Conservation (phyloP, 2,888 invertebrate genomes). For the Campoplex nolae region DNA sequence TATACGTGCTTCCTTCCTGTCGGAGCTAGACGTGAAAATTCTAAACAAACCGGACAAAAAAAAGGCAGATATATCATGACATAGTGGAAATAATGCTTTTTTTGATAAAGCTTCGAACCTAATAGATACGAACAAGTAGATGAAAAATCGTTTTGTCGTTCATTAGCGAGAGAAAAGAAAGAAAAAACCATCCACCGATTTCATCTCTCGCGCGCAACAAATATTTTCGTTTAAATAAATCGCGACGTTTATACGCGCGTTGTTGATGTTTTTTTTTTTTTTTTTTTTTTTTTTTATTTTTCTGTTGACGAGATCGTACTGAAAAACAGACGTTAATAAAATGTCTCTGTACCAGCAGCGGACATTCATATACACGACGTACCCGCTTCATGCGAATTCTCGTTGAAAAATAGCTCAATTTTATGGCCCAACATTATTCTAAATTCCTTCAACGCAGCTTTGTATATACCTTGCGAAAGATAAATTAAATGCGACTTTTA, state of each 20-base stretch:
- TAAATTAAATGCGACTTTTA: too few species aligned
- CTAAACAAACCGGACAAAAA: too few species aligned
- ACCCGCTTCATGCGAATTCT: neutral
- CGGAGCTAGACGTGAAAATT: too few species aligned
- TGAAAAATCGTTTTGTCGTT: too few species aligned
- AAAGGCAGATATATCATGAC: too few species aligned
- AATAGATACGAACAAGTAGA: too few species aligned
- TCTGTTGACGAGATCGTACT: neutral
- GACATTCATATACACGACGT: neutral
- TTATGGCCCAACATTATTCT: neutral
- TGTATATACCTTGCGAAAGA: neutral
- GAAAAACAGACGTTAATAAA: neutral
- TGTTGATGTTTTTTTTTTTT: too few species aligned
- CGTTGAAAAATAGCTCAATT: slow-evolving; percentile 1
- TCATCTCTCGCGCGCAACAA: neutral
- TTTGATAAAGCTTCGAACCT: too few species aligned
- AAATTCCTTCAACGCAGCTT: neutral
- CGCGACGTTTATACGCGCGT: neutral
- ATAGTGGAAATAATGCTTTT: too few species aligned
- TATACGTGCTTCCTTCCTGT: too few species aligned
- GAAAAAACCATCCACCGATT: too few species aligned
- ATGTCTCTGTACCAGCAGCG: neutral
- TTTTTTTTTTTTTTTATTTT: neutral
- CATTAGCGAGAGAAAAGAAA: too few species aligned
- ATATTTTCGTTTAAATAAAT: neutral